Evolutionary conservation across 2,888 invertebrate species (phyloP), one percentile per base, ranked within the genome.

Genomic region (Lutraria lutraria): DNA sequence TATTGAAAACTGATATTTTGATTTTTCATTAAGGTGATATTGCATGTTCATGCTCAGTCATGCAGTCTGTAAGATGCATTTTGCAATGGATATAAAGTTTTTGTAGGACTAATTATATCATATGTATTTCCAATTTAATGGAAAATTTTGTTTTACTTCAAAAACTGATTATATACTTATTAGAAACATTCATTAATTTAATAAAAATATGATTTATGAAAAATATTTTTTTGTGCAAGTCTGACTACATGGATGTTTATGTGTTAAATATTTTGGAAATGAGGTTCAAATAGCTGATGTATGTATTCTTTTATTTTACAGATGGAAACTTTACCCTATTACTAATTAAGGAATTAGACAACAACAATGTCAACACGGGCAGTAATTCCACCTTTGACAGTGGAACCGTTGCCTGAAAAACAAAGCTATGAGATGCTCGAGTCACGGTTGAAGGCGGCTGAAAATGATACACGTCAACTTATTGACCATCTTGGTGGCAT

Each of bases 371-470:
- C 87, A 29, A 54, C 93, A 34, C 88, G 94, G 81, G 92, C 93
- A 54, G 94, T 94, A 1, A 95, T 95, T 34, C 94, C 95, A 43
- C 94, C 95, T 10, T 56, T 93, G 25, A 88, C 86, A 1, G 91
- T 89, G 31, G 89, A 91, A 34, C 34, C 56, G 0, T 84, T 89
- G 13, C 91, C 94, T 10, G 89, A 93, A 19, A 93, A 94, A 43
- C 93, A 95, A 87, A 94, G 93, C 15, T 88, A 93, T 12, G 92
- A 94, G 76, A 92, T 94, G 29, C 88, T 96, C 52, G 93, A 94
- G 81, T 91, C 92, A 1, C 93, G 95, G 85, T 90, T 95, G 15
- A 87, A 93, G 54, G 89, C 93, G 12, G 95, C 95, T 1, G 95
- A 95, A 81, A 86, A 92, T 43, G 95, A 95, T 83, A 95, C 95